A percentile compares a stretch with the other conserved stretches of the same genome.
Evolutionary conservation across 2,113 vertebrate species (phyloP).

Genomic region (Nibea albiflora): DNA sequence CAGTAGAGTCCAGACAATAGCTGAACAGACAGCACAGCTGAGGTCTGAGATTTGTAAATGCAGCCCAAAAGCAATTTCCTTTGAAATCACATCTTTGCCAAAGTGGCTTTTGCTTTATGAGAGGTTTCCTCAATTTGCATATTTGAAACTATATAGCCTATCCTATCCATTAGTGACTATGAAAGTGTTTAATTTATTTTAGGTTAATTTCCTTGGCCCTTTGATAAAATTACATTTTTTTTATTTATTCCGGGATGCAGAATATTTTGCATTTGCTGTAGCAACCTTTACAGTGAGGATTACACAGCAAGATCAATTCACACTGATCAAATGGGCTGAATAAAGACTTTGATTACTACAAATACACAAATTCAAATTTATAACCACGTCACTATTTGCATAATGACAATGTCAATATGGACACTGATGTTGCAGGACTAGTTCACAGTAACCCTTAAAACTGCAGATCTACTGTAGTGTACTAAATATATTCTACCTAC

Average conservation of each 20-base stretch:
- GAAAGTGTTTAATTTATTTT: background rate
- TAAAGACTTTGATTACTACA: background rate
- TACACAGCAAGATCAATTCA: background rate
- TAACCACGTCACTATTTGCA: constrained; percentile 1
- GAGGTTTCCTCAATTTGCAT: constrained; percentile 17
- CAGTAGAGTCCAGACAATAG: constrained; percentile 1
- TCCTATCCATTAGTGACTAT: background rate
- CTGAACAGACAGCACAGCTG: constrained; percentile 31
- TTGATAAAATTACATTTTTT: background rate
- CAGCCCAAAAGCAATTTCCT: constrained; percentile 27
- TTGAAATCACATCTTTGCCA: constrained; percentile 11
- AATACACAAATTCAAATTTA: constrained; percentile 18
- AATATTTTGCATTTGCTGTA: background rate
- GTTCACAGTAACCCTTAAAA: background rate
- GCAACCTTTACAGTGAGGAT: background rate
- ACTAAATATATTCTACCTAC: background rate
- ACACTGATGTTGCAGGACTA: background rate
- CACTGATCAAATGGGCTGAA: background rate
- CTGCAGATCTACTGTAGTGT: background rate
- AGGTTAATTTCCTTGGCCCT: background rate
- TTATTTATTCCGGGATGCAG: background rate
- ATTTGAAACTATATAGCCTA: background rate
- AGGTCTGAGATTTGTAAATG: constrained; percentile 23
- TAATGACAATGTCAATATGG: background rate
- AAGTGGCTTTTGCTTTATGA: background rate